phyloP scores from a whole-genome alignment of 2,113 vertebrate species.

The Mustelus asterias region DNA sequence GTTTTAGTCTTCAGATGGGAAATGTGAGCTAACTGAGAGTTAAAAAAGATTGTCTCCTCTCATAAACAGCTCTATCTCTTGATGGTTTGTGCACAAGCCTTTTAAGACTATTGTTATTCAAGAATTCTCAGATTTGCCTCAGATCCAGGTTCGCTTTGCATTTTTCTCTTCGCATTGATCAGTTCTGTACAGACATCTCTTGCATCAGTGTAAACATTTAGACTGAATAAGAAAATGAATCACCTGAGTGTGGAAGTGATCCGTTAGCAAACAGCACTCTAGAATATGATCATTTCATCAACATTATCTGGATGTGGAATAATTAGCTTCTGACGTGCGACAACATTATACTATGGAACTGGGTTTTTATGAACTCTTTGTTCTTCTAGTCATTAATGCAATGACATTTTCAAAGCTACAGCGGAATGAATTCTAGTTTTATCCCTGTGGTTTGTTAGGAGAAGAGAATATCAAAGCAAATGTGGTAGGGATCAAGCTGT shows the following conservation, averaged over 20 bases:
- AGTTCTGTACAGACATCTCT: too few species aligned
- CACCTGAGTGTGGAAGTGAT: not conserved
- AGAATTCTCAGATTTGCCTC: not conserved
- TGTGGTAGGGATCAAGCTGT: conserved; percentile 13
- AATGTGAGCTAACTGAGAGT: not conserved
- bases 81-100: not conserved
- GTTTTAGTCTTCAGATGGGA: not conserved
- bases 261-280: not conserved
- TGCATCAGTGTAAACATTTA: not conserved
- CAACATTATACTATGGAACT: not conserved
- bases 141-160: not conserved
- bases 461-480: conserved; percentile 1
- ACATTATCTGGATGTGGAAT: not conserved
- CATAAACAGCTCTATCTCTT: not conserved
- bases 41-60: not conserved
- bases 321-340: not conserved
- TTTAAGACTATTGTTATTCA: not conserved
- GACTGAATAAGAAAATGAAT: not conserved
- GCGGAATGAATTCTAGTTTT: not conserved
- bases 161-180: not conserved
- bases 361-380: not conserved
- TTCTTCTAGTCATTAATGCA: conserved; percentile 10
- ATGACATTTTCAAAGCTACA: conserved; percentile 28
- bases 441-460: conserved; percentile 8
- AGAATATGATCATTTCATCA: not conserved